These are phyloP conservation scores for Hypsopygia costalis DNA, from an alignment of 2,888 invertebrate genomes.

Conservation along the genomic window DNA sequence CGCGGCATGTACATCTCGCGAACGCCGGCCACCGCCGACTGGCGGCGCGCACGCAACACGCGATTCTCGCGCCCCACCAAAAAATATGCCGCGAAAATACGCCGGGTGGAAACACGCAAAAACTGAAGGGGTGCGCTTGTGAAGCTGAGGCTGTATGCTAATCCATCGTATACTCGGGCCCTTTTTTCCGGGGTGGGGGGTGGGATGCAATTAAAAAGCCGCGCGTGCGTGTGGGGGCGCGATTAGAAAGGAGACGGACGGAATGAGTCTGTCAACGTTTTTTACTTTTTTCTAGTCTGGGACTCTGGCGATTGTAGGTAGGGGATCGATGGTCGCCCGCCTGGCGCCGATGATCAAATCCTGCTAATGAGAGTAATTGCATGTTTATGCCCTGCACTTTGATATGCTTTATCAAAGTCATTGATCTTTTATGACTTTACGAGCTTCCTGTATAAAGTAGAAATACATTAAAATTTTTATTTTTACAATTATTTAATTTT, in stretches of 20 bases:
- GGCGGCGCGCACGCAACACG: constrained; percentile 68
- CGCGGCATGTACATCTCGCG: constrained; percentile 58
- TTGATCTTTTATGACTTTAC: constrained; percentile 6
- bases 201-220: constrained; percentile 78
- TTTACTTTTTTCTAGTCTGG: constrained; percentile 78
- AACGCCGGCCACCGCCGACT: constrained; percentile 72
- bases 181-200: constrained; percentile 73
- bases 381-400: not conserved
- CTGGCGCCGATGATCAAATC: constrained; percentile 7
- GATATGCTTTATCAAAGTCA: constrained; percentile 9
- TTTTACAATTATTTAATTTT: too few species aligned
- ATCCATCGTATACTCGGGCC: constrained; percentile 69
- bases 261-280: constrained; percentile 74
- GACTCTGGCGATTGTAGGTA: constrained; percentile 36
- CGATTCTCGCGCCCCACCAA: constrained; percentile 45
- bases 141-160: constrained; percentile 75
- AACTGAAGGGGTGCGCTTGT: constrained; percentile 73
- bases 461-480: too few species aligned
- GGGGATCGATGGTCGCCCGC: constrained; percentile 49
- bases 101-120: constrained; percentile 71
- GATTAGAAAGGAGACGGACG: constrained; percentile 76
- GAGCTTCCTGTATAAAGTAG: not conserved
- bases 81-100: constrained; percentile 69
- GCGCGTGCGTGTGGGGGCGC: constrained; percentile 76
- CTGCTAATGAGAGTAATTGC: constrained; percentile 12